phyloP scores from a whole-genome alignment of 1,140 invertebrate species.

The Calosoma granatense region DNA sequence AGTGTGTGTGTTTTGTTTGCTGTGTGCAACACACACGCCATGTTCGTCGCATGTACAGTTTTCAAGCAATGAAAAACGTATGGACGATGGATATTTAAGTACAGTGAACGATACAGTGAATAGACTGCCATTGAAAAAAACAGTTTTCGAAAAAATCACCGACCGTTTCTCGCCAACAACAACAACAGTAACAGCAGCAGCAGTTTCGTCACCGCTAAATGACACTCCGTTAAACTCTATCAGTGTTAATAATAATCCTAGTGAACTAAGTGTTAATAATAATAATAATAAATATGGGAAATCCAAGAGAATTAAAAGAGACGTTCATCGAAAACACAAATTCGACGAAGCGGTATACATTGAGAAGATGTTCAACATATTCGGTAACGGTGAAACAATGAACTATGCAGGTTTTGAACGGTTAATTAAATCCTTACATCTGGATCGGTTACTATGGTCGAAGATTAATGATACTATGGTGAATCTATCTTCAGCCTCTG shows the following conservation, averaged over 20 bases:
- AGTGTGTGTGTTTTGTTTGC: slow-evolving; percentile 65
- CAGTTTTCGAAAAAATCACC: slow-evolving; percentile 15
- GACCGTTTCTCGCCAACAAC: slow-evolving; percentile 19
- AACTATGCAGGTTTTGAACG: neutral
- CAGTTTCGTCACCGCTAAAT: slow-evolving; percentile 19
- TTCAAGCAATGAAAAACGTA: slow-evolving; percentile 21
- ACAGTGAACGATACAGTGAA: slow-evolving; percentile 18
- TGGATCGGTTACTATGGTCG: neutral
- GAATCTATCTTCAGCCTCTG: neutral
- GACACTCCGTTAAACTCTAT: slow-evolving; percentile 10
- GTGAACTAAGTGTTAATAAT: slow-evolving; percentile 8
- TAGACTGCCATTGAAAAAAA: slow-evolving; percentile 19
- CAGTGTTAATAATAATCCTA: neutral
- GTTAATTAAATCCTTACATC: neutral
- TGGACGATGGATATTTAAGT: slow-evolving; percentile 20
- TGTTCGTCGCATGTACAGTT: slow-evolving; percentile 51
- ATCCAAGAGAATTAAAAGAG: neutral
- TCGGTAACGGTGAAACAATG: slow-evolving; percentile 24
- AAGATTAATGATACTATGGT: neutral
- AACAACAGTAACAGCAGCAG: slow-evolving; percentile 6
- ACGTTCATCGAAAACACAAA: slow-evolving; percentile 22
- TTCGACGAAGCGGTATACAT: slow-evolving; percentile 33
- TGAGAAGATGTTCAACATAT: slow-evolving; percentile 40
- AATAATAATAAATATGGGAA: slow-evolving; percentile 10
- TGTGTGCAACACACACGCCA: slow-evolving; percentile 60